Conservation (phyloP, 2,113 vertebrate genomes). For the Bubo blakistoni region DNA sequence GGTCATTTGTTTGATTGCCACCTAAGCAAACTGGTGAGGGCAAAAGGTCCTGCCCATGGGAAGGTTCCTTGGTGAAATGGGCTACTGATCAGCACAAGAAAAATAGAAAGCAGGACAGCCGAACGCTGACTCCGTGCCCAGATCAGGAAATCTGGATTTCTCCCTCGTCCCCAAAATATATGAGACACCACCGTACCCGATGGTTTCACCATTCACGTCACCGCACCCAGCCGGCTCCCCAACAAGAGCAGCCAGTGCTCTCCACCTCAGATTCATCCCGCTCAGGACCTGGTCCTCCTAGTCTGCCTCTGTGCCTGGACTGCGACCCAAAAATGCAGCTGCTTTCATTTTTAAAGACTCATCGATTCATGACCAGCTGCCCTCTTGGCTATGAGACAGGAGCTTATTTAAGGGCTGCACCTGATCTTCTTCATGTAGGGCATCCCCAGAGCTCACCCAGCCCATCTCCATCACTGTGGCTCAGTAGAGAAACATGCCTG, state of each 20-base stretch:
- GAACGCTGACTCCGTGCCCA: neutral
- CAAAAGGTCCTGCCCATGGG: neutral
- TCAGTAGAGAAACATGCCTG: neutral
- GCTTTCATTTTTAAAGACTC: neutral
- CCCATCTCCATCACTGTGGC: accelerated
- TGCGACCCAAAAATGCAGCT: neutral
- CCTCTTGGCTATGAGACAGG: neutral
- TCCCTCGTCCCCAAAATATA: neutral
- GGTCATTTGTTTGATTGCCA: neutral
- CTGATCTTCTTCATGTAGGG: accelerated
- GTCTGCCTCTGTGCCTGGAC: neutral
- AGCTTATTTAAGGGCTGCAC: neutral
- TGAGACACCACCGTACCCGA: accelerated
- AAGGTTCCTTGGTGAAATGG: neutral
- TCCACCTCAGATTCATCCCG: accelerated
- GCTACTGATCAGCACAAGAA: neutral
- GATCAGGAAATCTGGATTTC: neutral
- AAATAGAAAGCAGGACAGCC: neutral
- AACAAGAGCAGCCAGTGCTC: neutral
- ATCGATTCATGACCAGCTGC: neutral
- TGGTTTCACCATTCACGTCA: neutral
- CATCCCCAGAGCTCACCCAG: neutral
- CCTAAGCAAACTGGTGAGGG: neutral
- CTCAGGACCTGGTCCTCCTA: neutral
- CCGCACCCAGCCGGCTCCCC: neutral